Conservation (phyloP, 2,113 vertebrate genomes). For the Scolopax mira region DNA sequence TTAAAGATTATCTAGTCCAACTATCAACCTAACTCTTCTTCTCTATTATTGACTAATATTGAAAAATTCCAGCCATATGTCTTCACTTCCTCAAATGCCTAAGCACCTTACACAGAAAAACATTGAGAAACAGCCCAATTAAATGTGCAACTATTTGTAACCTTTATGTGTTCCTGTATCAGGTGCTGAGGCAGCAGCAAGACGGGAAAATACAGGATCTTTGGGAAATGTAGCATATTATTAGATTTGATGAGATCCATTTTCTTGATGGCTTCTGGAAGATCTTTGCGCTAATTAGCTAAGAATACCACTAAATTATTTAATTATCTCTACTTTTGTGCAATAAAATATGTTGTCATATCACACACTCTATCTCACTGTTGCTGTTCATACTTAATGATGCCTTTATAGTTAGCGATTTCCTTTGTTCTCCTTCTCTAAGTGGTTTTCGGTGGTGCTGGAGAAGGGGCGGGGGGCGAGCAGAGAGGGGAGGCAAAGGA, state of each 20-base stretch:
- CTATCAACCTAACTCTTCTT: neutral
- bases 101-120: neutral
- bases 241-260: constrained; percentile 70
- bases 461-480: neutral
- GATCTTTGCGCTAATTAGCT: constrained; percentile 75
- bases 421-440: constrained; percentile 79
- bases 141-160: neutral
- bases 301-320: constrained; percentile 74
- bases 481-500: neutral
- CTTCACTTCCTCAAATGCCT: neutral
- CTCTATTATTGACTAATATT: neutral
- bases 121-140: neutral
- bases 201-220: neutral
- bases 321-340: constrained; percentile 76
- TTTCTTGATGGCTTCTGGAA: constrained; percentile 72
- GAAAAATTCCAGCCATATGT: neutral
- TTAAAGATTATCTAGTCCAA: too few relatives aligned
- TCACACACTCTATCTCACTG: constrained; percentile 67
- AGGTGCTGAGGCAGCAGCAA: constrained; percentile 22
- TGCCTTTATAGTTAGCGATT: constrained; percentile 68
- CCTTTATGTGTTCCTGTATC: neutral
- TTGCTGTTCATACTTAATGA: constrained; percentile 70
- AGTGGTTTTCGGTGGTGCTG: constrained; percentile 65
- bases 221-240: constrained; percentile 29
- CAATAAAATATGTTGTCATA: constrained; percentile 75